Evolutionary conservation across 2,797 vertebrate species (phyloP).

Genomic region (Crocodylus rhombifer): DNA sequence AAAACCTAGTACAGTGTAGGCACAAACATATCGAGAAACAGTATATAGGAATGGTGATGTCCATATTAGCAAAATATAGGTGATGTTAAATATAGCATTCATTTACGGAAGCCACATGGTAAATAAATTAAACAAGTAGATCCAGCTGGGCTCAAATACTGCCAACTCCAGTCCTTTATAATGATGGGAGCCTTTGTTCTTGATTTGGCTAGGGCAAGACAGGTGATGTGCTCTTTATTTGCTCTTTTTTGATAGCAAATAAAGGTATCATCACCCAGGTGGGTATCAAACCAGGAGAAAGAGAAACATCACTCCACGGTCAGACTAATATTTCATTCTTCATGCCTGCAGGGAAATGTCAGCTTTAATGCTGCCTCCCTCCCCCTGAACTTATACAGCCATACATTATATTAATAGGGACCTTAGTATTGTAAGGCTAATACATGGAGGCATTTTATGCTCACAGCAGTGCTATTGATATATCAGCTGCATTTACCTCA

Average conservation of each 20-base stretch:
- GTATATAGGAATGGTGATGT: background rate
- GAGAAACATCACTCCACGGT: background rate
- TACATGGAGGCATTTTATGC: background rate
- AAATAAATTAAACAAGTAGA: constrained; percentile 51
- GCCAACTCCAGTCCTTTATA: constrained; percentile 36
- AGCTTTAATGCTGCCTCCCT: background rate
- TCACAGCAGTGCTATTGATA: background rate
- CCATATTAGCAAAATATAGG: background rate
- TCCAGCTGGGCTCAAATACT: background rate
- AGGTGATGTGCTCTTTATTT: background rate
- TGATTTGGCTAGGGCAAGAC: constrained; percentile 26
- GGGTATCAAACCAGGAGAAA: background rate
- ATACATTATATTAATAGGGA: accelerated
- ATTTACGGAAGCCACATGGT: constrained; percentile 10
- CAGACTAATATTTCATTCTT: background rate
- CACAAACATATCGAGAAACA: background rate
- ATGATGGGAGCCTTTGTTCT: constrained; percentile 15
- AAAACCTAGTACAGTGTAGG: background rate
- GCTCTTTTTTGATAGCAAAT: background rate
- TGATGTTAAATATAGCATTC: background rate
- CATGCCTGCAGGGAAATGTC: background rate
- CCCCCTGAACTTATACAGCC: background rate
- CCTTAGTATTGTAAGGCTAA: background rate
- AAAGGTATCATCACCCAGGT: background rate
- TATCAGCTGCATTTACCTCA: background rate